Conservation (phyloP, 2,888 invertebrate genomes). For the Drosophila parthenogenetica region DNA sequence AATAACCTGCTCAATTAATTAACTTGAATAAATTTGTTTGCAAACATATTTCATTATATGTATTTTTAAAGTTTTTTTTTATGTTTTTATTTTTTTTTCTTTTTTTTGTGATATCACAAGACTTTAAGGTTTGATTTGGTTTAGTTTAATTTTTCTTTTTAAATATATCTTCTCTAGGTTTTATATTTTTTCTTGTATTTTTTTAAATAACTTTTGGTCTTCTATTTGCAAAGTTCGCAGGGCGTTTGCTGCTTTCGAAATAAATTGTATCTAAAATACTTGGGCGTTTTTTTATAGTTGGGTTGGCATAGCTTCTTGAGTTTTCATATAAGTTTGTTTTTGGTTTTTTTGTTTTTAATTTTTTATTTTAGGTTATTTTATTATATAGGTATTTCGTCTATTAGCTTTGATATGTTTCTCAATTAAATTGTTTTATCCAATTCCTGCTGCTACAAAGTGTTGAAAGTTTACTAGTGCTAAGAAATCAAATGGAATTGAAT, state of each 20-base stretch:
- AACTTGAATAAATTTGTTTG: slow-evolving; percentile 62
- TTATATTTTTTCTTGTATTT: slow-evolving; percentile 18
- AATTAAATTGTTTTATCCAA: slow-evolving; percentile 68
- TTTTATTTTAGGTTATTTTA: slow-evolving; percentile 23
- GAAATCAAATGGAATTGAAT: slow-evolving; percentile 19
- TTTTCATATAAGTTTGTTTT: slow-evolving; percentile 20
- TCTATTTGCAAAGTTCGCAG: slow-evolving; percentile 45
- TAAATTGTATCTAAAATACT: slow-evolving; percentile 76
- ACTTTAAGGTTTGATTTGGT: slow-evolving; percentile 57
- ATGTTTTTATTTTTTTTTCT: slow-evolving; percentile 27
- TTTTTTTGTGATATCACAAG: slow-evolving; percentile 65
- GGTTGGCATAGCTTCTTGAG: slow-evolving; percentile 60
- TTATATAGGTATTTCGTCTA: slow-evolving; percentile 36
- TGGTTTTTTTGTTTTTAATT: slow-evolving; percentile 20
- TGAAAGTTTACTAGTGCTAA: slow-evolving; percentile 24
- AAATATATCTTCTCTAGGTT: slow-evolving; percentile 18
- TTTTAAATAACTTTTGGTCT: slow-evolving; percentile 42
- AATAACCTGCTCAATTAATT: slow-evolving; percentile 71
- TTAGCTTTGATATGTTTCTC: slow-evolving; percentile 74
- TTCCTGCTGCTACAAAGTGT: slow-evolving; percentile 66
- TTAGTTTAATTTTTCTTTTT: slow-evolving; percentile 39
- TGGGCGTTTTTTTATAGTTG: slow-evolving; percentile 59
- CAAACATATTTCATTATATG: slow-evolving; percentile 47
- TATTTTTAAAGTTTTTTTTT: slow-evolving; percentile 21
- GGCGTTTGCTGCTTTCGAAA: slow-evolving; percentile 36